A percentile compares a stretch with the other conserved stretches of the same genome.
phyloP scores from a whole-genome alignment of 2,797 vertebrate species.

The Molossus alvarezi region DNA sequence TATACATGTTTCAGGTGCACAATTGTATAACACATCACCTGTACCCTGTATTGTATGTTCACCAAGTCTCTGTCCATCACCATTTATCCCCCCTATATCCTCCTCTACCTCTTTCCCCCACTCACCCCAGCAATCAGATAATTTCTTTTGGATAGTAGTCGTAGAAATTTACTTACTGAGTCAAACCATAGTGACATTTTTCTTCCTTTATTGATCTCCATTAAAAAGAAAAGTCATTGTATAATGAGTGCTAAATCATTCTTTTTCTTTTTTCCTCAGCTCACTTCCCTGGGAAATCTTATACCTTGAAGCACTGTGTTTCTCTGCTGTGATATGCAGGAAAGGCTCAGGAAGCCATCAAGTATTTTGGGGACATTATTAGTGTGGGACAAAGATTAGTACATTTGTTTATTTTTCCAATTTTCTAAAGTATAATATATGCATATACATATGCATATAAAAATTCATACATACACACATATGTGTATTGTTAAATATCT shows the following conservation, averaged over 20 bases:
- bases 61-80: too few relatives aligned
- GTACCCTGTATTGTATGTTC: too few relatives aligned
- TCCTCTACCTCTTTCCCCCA: too few relatives aligned
- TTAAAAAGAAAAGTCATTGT: conserved; percentile 67
- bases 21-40: too few relatives aligned
- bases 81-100: too few relatives aligned
- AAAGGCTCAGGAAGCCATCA: conserved; percentile 95
- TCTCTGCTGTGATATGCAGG: conserved; percentile 97
- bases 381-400: conserved; percentile 95
- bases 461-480: background rate
- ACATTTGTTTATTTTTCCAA: conserved; percentile 66
- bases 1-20: too few relatives aligned
- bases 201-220: conserved; percentile 53
- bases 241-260: conserved; percentile 56
- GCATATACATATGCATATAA: too few relatives aligned
- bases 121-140: background rate
- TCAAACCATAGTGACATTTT: conserved; percentile 54
- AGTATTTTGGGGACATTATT: conserved; percentile 96
- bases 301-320: conserved; percentile 93
- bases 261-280: conserved; percentile 86
- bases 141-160: conserved; percentile 44
- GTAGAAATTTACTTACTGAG: conserved; percentile 39
- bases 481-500: background rate
- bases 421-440: background rate
- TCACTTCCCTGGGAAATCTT: conserved; percentile 93